A percentile compares a stretch with the other conserved stretches of the same genome.
These are phyloP conservation scores for Druon quercuslanigerum DNA, from an alignment of 1,140 invertebrate species.

Conservation along the genomic window DNA sequence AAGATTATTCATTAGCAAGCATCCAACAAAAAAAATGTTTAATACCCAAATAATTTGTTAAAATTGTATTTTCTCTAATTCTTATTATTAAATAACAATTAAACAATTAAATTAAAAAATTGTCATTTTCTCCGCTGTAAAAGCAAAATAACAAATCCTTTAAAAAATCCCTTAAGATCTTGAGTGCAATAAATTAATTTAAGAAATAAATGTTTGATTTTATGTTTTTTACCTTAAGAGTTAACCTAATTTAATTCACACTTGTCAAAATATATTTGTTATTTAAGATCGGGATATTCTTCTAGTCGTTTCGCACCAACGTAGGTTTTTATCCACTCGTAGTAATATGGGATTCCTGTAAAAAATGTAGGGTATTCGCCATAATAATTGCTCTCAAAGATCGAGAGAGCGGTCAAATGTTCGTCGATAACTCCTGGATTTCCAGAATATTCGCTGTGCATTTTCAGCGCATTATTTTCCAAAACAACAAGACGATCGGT, in stretches of 20 bases:
- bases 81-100: too few species aligned
- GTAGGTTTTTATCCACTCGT: constrained; percentile 10
- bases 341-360: constrained; percentile 6
- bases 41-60: too few species aligned
- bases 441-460: background rate
- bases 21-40: too few species aligned
- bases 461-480: background rate
- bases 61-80: too few species aligned
- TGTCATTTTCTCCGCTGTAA: too few species aligned
- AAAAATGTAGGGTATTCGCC: background rate
- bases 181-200: too few species aligned
- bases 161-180: too few species aligned
- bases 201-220: too few species aligned
- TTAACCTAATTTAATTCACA: background rate
- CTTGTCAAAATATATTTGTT: background rate
- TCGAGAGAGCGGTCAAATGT: background rate
- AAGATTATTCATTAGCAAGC: too few species aligned
- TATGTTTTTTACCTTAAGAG: background rate
- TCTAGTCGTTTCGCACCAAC: background rate
- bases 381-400: background rate
- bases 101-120: too few species aligned
- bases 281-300: background rate
- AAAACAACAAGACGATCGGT: background rate
- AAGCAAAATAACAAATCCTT: too few species aligned
- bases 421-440: constrained; percentile 3